Conservation (phyloP, 2,113 vertebrate genomes). For the Corythornis cristatus region DNA sequence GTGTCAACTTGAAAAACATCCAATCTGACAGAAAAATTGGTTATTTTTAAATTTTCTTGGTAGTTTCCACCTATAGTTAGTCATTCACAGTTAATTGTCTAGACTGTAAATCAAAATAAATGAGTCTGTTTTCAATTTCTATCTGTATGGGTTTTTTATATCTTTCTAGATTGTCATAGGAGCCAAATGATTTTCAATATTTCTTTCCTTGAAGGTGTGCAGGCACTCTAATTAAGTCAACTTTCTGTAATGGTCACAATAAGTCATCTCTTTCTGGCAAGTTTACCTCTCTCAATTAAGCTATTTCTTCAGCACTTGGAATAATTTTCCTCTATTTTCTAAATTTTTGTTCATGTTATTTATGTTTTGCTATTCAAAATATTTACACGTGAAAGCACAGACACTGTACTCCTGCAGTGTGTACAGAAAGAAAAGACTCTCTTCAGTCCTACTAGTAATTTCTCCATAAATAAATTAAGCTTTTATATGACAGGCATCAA, state of each 20-base stretch:
- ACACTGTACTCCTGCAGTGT: background rate
- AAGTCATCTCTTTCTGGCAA: background rate
- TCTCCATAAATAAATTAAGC: background rate
- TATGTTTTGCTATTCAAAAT: background rate
- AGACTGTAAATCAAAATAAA: background rate
- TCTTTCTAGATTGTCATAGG: background rate
- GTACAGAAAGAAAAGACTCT: background rate
- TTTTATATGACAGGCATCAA: background rate
- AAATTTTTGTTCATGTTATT: background rate
- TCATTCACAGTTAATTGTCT: background rate
- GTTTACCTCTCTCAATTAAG: rapidly evolving
- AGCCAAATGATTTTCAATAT: background rate
- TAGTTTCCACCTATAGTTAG: background rate
- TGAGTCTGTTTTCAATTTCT: background rate
- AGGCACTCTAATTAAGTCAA: background rate
- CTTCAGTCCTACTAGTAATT: background rate
- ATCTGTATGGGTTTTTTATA: background rate
- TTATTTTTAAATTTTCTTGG: background rate
- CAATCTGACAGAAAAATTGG: background rate
- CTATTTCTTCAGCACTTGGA: background rate
- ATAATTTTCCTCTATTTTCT: background rate
- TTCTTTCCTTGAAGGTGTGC: background rate
- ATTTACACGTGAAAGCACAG: background rate
- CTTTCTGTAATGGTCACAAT: background rate
- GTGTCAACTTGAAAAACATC: background rate